These are phyloP conservation scores for Acanthopleura granulata DNA, from an alignment of 2,888 invertebrate species.

Conservation along the genomic window DNA sequence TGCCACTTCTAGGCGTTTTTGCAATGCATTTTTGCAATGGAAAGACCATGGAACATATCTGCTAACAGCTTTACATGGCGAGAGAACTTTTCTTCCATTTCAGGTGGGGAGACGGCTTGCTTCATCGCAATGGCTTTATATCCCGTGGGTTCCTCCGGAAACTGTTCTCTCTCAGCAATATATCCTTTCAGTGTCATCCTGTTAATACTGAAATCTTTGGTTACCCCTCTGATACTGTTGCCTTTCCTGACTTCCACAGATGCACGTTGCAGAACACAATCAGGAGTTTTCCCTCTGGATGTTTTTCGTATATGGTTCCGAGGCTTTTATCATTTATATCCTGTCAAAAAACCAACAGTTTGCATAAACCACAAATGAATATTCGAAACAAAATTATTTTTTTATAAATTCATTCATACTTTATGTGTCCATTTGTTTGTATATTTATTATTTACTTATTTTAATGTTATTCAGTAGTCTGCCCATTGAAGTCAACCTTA, in stretches of 20 bases:
- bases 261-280: slow-evolving; percentile 71
- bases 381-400: background rate
- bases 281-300: slow-evolving; percentile 18
- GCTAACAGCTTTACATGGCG: background rate
- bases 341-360: too few species aligned
- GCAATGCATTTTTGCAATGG: background rate
- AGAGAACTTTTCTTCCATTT: slow-evolving; percentile 9
- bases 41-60: slow-evolving; percentile 1
- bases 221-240: slow-evolving; percentile 89
- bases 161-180: slow-evolving; percentile 8
- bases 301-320: slow-evolving; percentile 24
- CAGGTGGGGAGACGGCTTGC: background rate
- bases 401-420: too few species aligned
- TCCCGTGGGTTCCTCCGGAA: background rate
- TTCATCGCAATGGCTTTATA: slow-evolving; percentile 18
- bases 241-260: slow-evolving; percentile 79
- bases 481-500: too few species aligned
- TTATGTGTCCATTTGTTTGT: too few species aligned
- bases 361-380: background rate
- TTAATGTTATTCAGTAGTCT: too few species aligned
- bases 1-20: background rate
- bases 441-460: too few species aligned
- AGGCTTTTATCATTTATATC: slow-evolving; percentile 72
- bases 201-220: slow-evolving; percentile 43
- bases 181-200: slow-evolving; percentile 66